Evolutionary conservation across 53 echinoderm and acorn worm genomes (phyloP).

Genomic region (Antedon mediterranea): DNA sequence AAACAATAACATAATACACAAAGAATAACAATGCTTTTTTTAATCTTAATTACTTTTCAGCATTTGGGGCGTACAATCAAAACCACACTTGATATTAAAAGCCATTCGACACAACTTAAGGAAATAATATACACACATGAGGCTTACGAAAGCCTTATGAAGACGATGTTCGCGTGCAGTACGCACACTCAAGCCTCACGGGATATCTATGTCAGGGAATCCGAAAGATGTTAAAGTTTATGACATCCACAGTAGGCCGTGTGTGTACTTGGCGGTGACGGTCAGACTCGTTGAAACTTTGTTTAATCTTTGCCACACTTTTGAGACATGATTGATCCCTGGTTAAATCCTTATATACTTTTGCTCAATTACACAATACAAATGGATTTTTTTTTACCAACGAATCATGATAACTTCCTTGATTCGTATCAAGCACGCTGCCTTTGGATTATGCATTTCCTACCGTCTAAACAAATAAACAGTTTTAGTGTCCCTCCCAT

Average conservation of each 20-base stretch:
- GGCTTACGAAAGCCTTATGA: neutral
- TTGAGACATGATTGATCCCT: neutral
- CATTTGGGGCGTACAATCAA: neutral
- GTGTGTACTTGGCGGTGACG: neutral
- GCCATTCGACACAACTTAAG: neutral
- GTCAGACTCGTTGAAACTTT: neutral
- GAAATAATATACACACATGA: neutral
- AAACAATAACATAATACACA: neutral
- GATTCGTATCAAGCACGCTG: neutral
- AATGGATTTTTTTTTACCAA: neutral
- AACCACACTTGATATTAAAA: neutral
- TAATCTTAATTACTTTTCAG: neutral
- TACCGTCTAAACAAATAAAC: neutral
- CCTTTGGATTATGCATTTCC: neutral
- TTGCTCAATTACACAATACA: neutral
- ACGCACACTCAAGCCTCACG: neutral
- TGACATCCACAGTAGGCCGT: neutral
- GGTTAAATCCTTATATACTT: neutral
- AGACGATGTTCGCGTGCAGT: neutral
- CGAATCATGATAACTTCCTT: neutral
- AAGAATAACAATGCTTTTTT: neutral
- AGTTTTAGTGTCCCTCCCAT: too few species aligned
- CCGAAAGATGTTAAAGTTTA: neutral
- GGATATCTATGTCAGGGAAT: neutral
- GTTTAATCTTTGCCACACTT: neutral